These are phyloP conservation scores for Phymanthus crucifer DNA, from an alignment of 92 coral and sea anemone genomes.

Conservation along the genomic window DNA sequence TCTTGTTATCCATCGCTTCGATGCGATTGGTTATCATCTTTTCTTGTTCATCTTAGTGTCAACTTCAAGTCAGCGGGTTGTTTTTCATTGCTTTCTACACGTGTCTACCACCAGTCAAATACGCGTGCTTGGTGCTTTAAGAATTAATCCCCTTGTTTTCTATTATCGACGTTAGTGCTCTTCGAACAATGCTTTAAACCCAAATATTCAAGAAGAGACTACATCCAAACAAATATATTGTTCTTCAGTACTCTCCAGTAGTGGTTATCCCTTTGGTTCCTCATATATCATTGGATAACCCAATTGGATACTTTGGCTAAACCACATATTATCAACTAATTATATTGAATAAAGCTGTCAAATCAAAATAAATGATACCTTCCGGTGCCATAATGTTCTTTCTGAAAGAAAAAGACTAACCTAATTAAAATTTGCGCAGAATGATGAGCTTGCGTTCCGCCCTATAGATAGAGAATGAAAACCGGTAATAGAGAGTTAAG, in stretches of 20 bases:
- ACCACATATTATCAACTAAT: neutral
- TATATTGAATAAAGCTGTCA: neutral
- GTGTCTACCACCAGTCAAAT: conserved; percentile 3
- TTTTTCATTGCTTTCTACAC: neutral
- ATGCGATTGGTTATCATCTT: neutral
- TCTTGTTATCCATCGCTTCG: neutral
- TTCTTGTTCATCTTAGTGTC: neutral
- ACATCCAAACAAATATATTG: too few species aligned
- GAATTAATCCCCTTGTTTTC: neutral
- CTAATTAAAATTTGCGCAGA: neutral
- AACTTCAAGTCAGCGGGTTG: neutral
- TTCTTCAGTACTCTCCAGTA: neutral
- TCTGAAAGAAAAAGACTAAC: neutral
- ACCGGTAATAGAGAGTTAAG: too few species aligned
- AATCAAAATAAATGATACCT: neutral
- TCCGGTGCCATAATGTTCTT: neutral
- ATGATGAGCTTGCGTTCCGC: too few species aligned
- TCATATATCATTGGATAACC: too few species aligned
- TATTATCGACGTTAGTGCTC: neutral
- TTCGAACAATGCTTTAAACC: neutral
- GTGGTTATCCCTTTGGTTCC: too few species aligned
- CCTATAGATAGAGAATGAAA: too few species aligned
- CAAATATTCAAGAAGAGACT: neutral
- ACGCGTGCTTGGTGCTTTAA: neutral
- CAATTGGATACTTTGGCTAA: neutral